Evolutionary conservation across 2,888 invertebrate species (phyloP), one percentile per base, ranked within the genome.

Genomic region (Physocephala rufipes): DNA sequence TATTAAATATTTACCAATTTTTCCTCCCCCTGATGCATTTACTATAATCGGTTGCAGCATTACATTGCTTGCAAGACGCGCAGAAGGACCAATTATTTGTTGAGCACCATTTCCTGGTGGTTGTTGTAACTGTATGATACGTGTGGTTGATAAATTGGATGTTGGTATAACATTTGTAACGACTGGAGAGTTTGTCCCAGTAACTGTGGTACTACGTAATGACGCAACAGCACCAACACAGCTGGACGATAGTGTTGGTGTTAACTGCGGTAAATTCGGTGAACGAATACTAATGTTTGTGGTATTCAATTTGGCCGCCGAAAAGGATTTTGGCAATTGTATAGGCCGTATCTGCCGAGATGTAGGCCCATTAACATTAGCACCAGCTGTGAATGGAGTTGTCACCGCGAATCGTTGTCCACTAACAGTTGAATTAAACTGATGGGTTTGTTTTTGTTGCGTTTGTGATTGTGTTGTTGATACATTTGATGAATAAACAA

Each of bases 41-140:
- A 86, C 83, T 21, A 86, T 82, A 47, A 86, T 83, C 2, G 86
- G 86, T 71, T 86, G 86, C 19, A 86, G 68, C 85, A 86, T 85
- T 4, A 86, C 80, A 77, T 85, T 86, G 13, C 82, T 84, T 0
- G 84, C 77, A 26, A 86, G 77, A 1, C 86, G 83, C 0, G 83
- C 81, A 1, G 82, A 78, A 0, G 84, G 77, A 0, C 85, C 83
- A 13, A 86, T 82, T 4, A 86, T 82, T 74, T 85, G 85, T 51
- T 85, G 84, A 0, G 82, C 74, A 0, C 82, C 78, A 16, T 80
- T 81, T 1, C 82, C 81, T 0, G 84, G 79, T 30, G 83, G 85
- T 71, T 85, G 85, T 71, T 86, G 86, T 21, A 86, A 75, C 71
- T 86, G 86, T 67, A 86, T 86, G 21, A 86, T 86, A 21, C 86